phyloP scores from a whole-genome alignment of 2,797 vertebrate genomes.

The Pangasius mekongensis region DNA sequence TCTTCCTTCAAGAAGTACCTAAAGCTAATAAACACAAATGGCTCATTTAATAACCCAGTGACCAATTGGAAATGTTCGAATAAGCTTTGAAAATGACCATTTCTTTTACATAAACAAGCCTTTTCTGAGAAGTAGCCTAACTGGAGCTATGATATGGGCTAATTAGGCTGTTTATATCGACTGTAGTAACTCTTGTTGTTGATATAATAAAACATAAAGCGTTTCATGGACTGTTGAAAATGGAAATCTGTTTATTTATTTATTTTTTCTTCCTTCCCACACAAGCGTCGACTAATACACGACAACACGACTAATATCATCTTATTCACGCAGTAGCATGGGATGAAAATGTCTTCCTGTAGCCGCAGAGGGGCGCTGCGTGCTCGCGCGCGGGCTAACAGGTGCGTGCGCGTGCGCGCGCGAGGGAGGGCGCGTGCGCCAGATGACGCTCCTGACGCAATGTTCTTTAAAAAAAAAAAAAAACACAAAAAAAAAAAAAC shows the following conservation, averaged over 20 bases:
- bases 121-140: neutral
- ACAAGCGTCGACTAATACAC: neutral
- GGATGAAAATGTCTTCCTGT: neutral
- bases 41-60: neutral
- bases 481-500: too few species aligned
- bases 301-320: neutral
- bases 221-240: neutral
- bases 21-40: neutral
- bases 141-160: neutral
- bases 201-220: neutral
- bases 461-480: slow-evolving; percentile 10
- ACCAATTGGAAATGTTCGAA: neutral
- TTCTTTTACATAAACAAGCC: neutral
- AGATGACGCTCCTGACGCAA: slow-evolving; percentile 32
- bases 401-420: slow-evolving; percentile 30
- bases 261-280: neutral
- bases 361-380: slow-evolving; percentile 42
- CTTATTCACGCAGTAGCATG: slow-evolving; percentile 15
- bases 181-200: neutral
- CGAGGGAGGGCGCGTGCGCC: neutral
- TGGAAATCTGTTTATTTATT: neutral
- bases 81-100: neutral
- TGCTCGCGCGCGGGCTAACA: slow-evolving; percentile 25
- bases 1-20: slow-evolving; percentile 4
- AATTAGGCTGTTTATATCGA: neutral